Evolutionary conservation across 2,888 invertebrate genomes (phyloP), one percentile per base, ranked within the genome.

Genomic region (Mythimna lalbum): DNA sequence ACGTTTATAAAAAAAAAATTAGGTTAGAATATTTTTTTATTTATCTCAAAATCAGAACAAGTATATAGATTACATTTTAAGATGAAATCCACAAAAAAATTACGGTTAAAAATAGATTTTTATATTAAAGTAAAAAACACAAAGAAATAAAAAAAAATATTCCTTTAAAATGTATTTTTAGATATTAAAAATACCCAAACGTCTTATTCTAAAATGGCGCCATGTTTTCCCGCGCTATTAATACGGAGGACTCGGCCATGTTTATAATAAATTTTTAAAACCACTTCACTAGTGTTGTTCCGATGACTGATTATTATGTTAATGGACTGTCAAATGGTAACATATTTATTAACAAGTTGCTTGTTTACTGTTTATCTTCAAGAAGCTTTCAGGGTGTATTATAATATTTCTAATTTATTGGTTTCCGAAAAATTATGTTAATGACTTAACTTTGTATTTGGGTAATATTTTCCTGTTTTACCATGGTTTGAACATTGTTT

Each of bases 301-400:
- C 60, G 76, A 72, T 76, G 76, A 79, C 74, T 69, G 79, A 68
- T 64, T 21, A 68, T 63, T 71, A 72, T 59, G 69, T 63, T 68
- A 68, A 74, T 67, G 61, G 69, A 23, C 39, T 56, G 53, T 56
- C 68, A 63, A 64, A 66, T 55, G 12, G 23, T 17, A 76, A 70
- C 55, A n/a, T 72, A 31, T 71, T 79, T 71, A 67, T 67, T 56
- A 55, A 61, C 39, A 50, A 50, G 47, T 36, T 33, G 6, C 6
- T 12, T 66, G 36, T 47, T 47, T 57, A 39, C 60, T 65, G 52
- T 66, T 73, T 63, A 61, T 57, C 27, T 63, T 60, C n/a, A 49
- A 59, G 74, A 60, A 68, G 56, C 73, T 61, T 61, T 67, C 27
- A 52, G 50, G 27, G 27, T 33, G 33, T 66, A 23, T 50, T 73